Base-by-base conservation (phyloP, 2,888 invertebrate genomes). In the Ommatoiulus sabulosus region DNA sequence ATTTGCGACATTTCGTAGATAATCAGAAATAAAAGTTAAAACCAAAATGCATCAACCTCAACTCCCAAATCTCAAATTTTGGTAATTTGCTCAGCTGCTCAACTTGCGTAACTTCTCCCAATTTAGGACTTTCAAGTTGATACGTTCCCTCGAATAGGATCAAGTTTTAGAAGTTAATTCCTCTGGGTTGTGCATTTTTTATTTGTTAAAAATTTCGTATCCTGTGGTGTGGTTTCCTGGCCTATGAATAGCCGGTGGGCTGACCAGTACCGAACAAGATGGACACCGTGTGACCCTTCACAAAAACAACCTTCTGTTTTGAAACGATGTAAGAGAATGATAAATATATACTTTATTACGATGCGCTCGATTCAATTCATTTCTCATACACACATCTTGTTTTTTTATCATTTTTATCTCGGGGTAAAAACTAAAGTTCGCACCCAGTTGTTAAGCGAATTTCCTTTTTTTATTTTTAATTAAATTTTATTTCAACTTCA, bases 361-460 rank as follows among this genome's bases (percentile, higher is more conserved):
- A 63, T 63, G 63, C 63, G 20, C 63, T 63, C n/a, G 63, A 8
- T 63, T 63, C 63, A 17, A 63, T 63, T 20, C 63, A 63, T 63
- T 63, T 63, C 63, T 63, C 63, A 63, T 63, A n/a, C 63, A 20
- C 63, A 20, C 20, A 63, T n/a, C 63, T 4, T 17, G 63, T 63
- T 63, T 63, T 52, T 63, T 63, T 63, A 63, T 63, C 63, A 63
- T 63, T 63, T 63, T 63, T 63, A 63, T 63, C 63, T 63, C 20
- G 7, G 63, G 63, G 63, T 63, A 63, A 63, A 63, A 63, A 63
- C 63, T 63, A 63, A 63, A 63, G 63, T 63, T 63, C 63, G 63
- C 63, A 63, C 63, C 63, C 63, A 63, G 63, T 63, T 63, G 63
- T 63, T 63, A 63, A 20, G 63, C 63, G 63, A 63, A 63, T 63